Evolutionary conservation across 2,797 vertebrate species (phyloP), one percentile per base, ranked within the genome.

Genomic region (Pogoniulus pusillus): DNA sequence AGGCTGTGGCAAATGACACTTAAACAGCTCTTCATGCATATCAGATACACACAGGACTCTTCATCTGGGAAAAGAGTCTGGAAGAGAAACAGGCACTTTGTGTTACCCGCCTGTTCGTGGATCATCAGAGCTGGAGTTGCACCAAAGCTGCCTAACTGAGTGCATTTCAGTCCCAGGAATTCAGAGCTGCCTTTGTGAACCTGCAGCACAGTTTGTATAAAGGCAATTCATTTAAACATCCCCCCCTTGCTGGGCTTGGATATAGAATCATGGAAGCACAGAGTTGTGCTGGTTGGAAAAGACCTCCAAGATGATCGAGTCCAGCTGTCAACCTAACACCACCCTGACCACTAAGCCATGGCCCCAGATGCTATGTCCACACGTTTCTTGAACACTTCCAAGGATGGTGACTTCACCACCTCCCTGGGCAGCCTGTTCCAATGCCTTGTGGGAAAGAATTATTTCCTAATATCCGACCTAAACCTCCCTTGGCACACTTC

Each of bases 181-280:
- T 84, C 77, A 32, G 74, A 73, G 60, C 47, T 49, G 53, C 23
- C 60, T 39, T 60, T 81, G 73, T 29, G n/a, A 83, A 47, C 14
- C 0, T 0, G 23, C 29, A 24, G 3, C 0, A 0, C 4, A 1
- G 24, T 53, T 78, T n/a, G n/a, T 39, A 10, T 20, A 0, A 37
- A 49, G 35, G 0, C 2, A 70, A 55, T 43, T 11, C 66, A 34
- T 66, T 57, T 37, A 8, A 81, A 41, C 15, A 6, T 53, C 5
- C 29, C 18, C 20, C 35, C 18, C 62, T 57, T 24, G 8, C 26
- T 58, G 74, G n/a, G 35, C n/a, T 62, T 7, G 1, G 16, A 39
- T 18, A 13, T 3, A 47, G 45, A 47, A 7, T 12, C 22, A 9
- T 20, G 10, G 45, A 45, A 20, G 45, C 45, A 47, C 23, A 47